phyloP scores from a whole-genome alignment of 2,888 invertebrate genomes.

The Piscicola geometra region DNA sequence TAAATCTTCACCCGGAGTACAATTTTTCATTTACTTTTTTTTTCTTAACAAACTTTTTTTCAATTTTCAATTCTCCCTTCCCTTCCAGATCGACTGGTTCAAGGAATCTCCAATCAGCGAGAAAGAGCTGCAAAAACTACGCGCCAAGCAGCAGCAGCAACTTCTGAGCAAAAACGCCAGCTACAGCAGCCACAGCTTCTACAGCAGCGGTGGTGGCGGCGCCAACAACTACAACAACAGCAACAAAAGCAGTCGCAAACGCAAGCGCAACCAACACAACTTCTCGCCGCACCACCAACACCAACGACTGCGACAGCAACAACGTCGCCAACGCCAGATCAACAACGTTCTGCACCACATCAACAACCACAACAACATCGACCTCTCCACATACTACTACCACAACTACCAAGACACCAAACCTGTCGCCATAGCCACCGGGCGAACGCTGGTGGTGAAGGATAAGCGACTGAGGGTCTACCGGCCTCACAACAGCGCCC shows the following conservation, averaged over 20 bases:
- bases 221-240: too few relatives aligned
- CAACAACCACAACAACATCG: conserved; percentile 15
- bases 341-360: not conserved
- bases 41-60: not conserved
- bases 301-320: conserved; percentile 19
- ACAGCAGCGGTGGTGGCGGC: conserved; percentile 1
- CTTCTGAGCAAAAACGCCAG: not conserved
- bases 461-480: conserved; percentile 42
- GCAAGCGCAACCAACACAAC: conserved; percentile 26
- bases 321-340: not conserved
- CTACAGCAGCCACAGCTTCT: not conserved
- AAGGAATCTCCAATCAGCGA: conserved; percentile 27
- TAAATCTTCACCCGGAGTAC: too few relatives aligned
- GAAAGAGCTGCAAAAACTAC: not conserved
- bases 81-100: conserved; percentile 27
- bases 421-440: conserved; percentile 40
- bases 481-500: conserved; percentile 43
- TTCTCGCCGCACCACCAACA: not conserved
- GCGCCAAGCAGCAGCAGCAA: conserved; percentile 5
- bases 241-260: conserved; percentile 24
- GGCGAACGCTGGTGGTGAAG: conserved; percentile 40
- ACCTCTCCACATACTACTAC: conserved; percentile 18
- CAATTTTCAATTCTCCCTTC: not conserved
- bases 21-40: not conserved
- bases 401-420: conserved; percentile 27